Evolutionary conservation across 1,140 invertebrate species (phyloP).

Genomic region (Dinothrombium tinctorium): DNA sequence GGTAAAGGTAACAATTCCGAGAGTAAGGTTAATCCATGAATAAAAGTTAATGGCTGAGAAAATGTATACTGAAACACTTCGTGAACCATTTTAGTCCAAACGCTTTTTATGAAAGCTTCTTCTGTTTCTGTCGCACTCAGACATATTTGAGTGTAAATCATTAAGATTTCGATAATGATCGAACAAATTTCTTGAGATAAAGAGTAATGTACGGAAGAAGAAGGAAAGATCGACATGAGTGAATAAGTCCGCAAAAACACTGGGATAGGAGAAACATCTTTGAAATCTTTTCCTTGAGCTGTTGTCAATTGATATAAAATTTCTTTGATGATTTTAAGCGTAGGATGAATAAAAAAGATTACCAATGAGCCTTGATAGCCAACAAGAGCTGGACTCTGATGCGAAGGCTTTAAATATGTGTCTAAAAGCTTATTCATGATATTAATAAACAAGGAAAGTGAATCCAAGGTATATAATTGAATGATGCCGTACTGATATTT

Average conservation of each 20-base stretch:
- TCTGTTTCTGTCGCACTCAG: constrained; percentile 21
- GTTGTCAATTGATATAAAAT: constrained; percentile 58
- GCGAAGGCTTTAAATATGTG: constrained; percentile 57
- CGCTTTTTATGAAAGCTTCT: constrained; percentile 22
- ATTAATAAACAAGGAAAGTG: constrained; percentile 41
- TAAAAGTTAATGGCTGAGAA: constrained; percentile 50
- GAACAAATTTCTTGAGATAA: constrained; percentile 24
- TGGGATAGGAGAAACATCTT: constrained; percentile 58
- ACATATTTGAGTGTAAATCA: constrained; percentile 66
- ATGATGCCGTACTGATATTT: constrained; percentile 71
- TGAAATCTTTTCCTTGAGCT: constrained; percentile 54
- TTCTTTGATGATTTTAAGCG: constrained; percentile 44
- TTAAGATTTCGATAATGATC: constrained; percentile 50
- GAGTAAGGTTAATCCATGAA: constrained; percentile 55
- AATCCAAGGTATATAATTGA: constrained; percentile 54
- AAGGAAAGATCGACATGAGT: constrained; percentile 48
- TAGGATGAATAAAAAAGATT: constrained; percentile 46
- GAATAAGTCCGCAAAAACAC: constrained; percentile 58
- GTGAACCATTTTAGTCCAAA: constrained; percentile 66
- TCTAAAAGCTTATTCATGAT: constrained; percentile 53
- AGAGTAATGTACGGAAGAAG: constrained; percentile 22
- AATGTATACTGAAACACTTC: constrained; percentile 36
- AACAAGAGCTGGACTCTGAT: constrained; percentile 49
- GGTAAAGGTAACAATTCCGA: constrained; percentile 64
- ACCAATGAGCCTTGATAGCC: constrained; percentile 48